Base-by-base conservation (phyloP, 2,888 invertebrate genomes). In the Crocallis elinguaria region DNA sequence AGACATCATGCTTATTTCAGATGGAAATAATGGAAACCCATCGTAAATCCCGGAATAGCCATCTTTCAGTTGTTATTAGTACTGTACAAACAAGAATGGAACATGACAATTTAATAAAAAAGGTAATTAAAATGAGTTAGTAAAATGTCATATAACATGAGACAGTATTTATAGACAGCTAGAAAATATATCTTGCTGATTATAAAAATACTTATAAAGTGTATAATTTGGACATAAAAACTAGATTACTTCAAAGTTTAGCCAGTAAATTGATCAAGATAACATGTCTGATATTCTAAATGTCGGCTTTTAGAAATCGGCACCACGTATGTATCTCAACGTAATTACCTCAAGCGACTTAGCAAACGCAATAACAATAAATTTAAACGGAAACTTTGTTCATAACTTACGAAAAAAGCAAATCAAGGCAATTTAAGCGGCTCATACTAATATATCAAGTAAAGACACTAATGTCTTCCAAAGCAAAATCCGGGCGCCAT, bases 31-130 rank as follows among this genome's bases (percentile, higher is more conserved):
- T 76, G 67, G 73, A n/a, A 43, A 39, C 66, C 63, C 60, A 66
- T 87, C 86, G 83, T 90, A 84, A 89, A 89, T 82, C 82, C 81
- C 57, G 57, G 73, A 84, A 88, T 83, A 85, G 83, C 75, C 68
- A 77, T 79, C 76, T 71, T 74, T 71, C 68, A 67, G 57, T 71
- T 64, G 67, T 74, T 77, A 75, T 76, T 75, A 67, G 66, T 73
- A 57, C 63, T 73, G 59, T 68, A 74, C 65, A 76, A 76, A 79
- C 68, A 70, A 29, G 33, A 57, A 51, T 49, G 36, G 41, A 39
- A 53, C 19, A 21, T 6, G 11, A 13, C n/a, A 56, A 42, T 51
- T 49, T 49, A 45, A 49, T 16, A 39, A 36, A 9, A 14, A 33
- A 33, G n/a, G 16, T 17, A 12, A 29, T 14, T 9, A 16, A n/a